phyloP scores from a whole-genome alignment of 1,140 invertebrate species.

The Diuraphis noxia region DNA sequence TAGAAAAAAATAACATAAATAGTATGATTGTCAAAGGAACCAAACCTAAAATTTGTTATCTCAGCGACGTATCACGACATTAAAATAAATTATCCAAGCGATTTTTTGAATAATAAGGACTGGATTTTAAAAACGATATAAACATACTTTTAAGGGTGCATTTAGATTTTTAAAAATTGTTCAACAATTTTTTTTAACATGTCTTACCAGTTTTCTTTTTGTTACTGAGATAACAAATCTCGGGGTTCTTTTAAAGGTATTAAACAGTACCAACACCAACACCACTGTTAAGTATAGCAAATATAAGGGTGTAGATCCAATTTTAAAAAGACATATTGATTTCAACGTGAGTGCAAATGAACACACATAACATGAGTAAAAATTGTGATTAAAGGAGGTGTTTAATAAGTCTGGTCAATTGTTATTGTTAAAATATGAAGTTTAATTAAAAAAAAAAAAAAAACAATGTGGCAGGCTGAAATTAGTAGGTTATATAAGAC shows the following conservation, averaged over 20 bases:
- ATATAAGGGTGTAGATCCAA: not conserved
- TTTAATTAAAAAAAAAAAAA: not conserved
- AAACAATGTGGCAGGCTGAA: not conserved
- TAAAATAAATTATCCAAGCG: no score
- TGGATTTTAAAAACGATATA: no score
- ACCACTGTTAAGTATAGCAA: not conserved
- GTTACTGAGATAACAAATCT: not conserved
- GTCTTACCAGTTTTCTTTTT: no score
- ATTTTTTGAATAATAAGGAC: no score
- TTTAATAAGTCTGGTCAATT: not conserved
- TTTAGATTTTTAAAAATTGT: no score
- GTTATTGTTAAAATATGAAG: not conserved
- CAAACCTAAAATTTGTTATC: not conserved
- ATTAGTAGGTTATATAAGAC: no score
- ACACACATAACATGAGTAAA: not conserved
- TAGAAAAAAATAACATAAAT: not conserved
- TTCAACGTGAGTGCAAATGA: not conserved
- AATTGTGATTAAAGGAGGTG: not conserved
- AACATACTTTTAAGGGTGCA: no score
- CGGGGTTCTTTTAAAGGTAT: not conserved
- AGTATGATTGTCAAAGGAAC: not conserved
- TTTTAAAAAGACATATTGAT: not conserved
- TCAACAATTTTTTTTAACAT: no score
- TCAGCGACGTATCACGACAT: not conserved
- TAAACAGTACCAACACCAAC: not conserved